phyloP scores from a whole-genome alignment of 2,888 invertebrate genomes.

The Latrodectus elegans region DNA sequence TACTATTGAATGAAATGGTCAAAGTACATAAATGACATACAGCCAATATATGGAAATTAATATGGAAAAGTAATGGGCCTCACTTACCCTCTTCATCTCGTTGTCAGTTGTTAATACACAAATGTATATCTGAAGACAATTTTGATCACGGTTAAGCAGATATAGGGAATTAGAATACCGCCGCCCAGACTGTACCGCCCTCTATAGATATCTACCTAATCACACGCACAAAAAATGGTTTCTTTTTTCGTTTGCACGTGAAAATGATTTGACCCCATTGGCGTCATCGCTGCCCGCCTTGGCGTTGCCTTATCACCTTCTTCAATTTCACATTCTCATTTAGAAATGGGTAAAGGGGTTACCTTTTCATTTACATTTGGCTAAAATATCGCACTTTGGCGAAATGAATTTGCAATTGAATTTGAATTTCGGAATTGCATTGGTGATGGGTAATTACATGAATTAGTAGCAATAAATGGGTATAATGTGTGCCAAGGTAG shows the following conservation, averaged over 20 bases:
- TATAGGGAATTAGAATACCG: conserved; percentile 68
- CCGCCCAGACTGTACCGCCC: conserved; percentile 64
- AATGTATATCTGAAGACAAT: conserved; percentile 63
- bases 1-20: too few relatives aligned
- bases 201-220: conserved; percentile 61
- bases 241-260: conserved; percentile 43
- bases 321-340: conserved; percentile 20
- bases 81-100: conserved; percentile 62
- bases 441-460: conserved; percentile 32
- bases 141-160: conserved; percentile 63
- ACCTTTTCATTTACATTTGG: conserved; percentile 26
- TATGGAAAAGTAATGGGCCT: neutral
- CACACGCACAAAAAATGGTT: conserved; percentile 46
- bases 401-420: neutral
- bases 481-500: conserved; percentile 59
- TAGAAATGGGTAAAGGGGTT: conserved; percentile 49
- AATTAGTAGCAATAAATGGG: conserved; percentile 9
- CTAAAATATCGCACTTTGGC: conserved; percentile 20
- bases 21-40: neutral
- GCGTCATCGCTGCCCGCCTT: conserved; percentile 55
- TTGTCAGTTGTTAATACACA: conserved; percentile 59
- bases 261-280: conserved; percentile 65
- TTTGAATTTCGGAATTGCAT: conserved; percentile 10
- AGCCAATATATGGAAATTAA: neutral
- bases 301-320: conserved; percentile 24